phyloP scores from a whole-genome alignment of 2,113 vertebrate genomes.

The Oreochromis spilurus region DNA sequence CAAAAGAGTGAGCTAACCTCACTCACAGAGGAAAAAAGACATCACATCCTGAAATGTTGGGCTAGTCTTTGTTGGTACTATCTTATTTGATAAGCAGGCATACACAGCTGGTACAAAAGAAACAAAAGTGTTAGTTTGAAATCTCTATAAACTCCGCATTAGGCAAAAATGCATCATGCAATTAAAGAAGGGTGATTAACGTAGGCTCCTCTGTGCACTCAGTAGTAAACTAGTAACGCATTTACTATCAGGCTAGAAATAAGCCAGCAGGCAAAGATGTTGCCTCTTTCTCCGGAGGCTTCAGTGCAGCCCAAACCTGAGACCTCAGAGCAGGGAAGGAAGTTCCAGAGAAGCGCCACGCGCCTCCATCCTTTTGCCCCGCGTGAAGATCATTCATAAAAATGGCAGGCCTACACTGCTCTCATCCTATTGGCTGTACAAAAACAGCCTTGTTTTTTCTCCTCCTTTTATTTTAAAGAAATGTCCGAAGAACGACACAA shows the following conservation, averaged over 20 bases:
- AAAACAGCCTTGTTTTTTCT: not conserved
- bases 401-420: constrained; percentile 3
- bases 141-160: not conserved
- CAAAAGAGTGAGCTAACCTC: not conserved
- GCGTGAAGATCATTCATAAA: constrained; percentile 52
- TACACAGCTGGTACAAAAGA: not conserved
- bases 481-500: not conserved
- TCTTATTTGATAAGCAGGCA: not conserved
- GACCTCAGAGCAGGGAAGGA: not conserved
- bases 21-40: not conserved
- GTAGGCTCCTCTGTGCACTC: not conserved
- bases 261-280: not conserved
- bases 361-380: constrained; percentile 25
- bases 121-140: not conserved
- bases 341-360: constrained; percentile 1
- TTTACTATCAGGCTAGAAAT: not conserved
- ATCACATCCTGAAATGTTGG: not conserved
- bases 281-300: not conserved
- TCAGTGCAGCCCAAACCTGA: not conserved
- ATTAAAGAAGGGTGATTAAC: not conserved
- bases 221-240: not conserved
- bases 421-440: not conserved
- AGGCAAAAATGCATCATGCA: not conserved
- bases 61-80: not conserved
- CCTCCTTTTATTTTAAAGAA: not conserved